Base-by-base conservation (phyloP, 2,888 invertebrate species). In the Crepidodera aurea region DNA sequence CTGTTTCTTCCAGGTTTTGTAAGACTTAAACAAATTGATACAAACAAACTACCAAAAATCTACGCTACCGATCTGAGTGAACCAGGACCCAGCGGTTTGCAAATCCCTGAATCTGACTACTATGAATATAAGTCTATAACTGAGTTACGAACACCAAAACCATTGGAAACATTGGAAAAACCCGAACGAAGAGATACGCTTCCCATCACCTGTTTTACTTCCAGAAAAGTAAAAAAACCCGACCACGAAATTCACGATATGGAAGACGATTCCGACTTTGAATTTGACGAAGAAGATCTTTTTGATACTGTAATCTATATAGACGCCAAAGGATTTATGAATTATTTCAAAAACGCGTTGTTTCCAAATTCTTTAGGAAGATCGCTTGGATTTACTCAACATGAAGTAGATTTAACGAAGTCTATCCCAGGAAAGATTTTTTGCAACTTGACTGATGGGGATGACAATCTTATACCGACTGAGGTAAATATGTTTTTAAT, bases 351-450 rank as follows among this genome's bases (percentile, higher is more conserved):
- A 2, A 76, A 72, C 46, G 84, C 86, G 65, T 78, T 88, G 22
- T 89, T 92, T 71, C 85, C 86, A 37, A 81, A 86, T 39, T 84
- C 85, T 40, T 76, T 92, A 53, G 89, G 87, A 0, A 75, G 80
- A 0, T 82, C 84, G 10, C 75, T 92, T 65, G 87, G 86, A 2
- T 85, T 92, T 51, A 78, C 84, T 0, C 75, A 82, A 10, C 82
- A 84, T 1, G 83, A 85, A n/a, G 80, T 90, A 1, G 77, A 81
- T 15, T 78, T 80, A 39, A 86, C 87, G 12, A 82, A 84, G 61
- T 86, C 87, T 40, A 87, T 89, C 70, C 88, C 89, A 1, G 88
- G 89, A 1, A 87, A 87, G 60, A 84, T 92, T 63, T 88, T 88
- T 72, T 90, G 89, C 25, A 71, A 75, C 50, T 68, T 72, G 34